A percentile compares a stretch with the other conserved stretches of the same genome.
Evolutionary conservation across 2,797 vertebrate genomes (phyloP).

Genomic region (Ara ararauna): DNA sequence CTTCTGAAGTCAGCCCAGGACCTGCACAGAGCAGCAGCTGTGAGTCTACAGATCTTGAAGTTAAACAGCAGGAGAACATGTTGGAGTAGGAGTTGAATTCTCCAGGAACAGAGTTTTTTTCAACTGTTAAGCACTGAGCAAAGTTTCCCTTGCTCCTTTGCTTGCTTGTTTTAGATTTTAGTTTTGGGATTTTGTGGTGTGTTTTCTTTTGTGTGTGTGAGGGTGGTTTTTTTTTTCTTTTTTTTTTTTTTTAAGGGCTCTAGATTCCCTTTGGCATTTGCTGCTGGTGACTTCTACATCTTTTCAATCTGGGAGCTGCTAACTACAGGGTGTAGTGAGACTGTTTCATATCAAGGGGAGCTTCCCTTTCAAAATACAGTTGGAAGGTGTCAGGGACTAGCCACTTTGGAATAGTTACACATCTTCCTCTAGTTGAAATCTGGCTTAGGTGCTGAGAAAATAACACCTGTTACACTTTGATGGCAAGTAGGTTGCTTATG

Average conservation of each 20-base stretch:
- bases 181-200: neutral
- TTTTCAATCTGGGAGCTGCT: neutral
- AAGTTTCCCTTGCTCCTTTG: neutral
- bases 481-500: neutral
- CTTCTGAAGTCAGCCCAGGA: neutral
- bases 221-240: neutral
- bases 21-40: conserved; percentile 11
- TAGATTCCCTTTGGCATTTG: neutral
- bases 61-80: neutral
- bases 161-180: neutral
- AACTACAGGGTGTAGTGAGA: neutral
- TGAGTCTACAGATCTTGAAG: neutral
- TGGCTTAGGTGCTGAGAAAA: neutral
- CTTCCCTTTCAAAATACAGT: neutral
- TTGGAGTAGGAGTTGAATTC: neutral
- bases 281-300: neutral
- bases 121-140: neutral
- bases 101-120: neutral
- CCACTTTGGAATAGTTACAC: neutral
- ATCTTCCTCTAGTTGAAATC: neutral
- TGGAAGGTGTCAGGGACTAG: neutral
- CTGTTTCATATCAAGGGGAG: neutral
- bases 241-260: neutral
- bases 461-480: neutral
- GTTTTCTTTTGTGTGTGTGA: neutral